Conservation (phyloP, 2,113 vertebrate genomes). For the Callionymus lyra region DNA sequence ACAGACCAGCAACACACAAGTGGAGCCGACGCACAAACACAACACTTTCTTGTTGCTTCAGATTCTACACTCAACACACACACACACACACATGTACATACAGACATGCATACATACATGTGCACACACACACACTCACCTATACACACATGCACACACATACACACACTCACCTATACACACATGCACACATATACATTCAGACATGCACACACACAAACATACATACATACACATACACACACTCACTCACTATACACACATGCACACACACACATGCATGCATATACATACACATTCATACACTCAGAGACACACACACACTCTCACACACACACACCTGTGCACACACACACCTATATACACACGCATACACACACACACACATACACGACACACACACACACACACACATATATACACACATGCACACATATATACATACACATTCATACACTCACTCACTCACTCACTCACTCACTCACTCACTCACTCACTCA, state of each 20-base stretch:
- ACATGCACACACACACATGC: conserved; percentile 13
- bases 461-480: conserved; percentile 4
- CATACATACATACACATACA: too few species aligned
- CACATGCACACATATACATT: too few species aligned
- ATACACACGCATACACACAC: conserved; percentile 17
- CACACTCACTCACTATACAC: too few species aligned
- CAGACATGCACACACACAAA: too few species aligned
- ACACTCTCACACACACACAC: conserved; percentile 3
- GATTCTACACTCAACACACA: background rate
- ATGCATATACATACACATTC: conserved; percentile 4
- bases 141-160: too few species aligned
- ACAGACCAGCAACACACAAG: too few species aligned
- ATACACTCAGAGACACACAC: too few species aligned
- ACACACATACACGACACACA: conserved; percentile 8
- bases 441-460: conserved; percentile 7
- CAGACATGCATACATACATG: background rate
- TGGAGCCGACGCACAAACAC: too few species aligned
- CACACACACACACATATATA: conserved; percentile 1
- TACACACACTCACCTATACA: too few species aligned
- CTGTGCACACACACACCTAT: conserved; percentile 6
- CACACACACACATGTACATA: too few species aligned
- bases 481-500: conserved; percentile 15
- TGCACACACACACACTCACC: conserved; percentile 2
- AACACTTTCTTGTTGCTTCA: background rate
- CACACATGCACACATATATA: background rate